A percentile compares a stretch with the other conserved stretches of the same genome.
These are phyloP conservation scores for Andrena bucephala DNA, from an alignment of 2,888 invertebrate species.

Conservation along the genomic window DNA sequence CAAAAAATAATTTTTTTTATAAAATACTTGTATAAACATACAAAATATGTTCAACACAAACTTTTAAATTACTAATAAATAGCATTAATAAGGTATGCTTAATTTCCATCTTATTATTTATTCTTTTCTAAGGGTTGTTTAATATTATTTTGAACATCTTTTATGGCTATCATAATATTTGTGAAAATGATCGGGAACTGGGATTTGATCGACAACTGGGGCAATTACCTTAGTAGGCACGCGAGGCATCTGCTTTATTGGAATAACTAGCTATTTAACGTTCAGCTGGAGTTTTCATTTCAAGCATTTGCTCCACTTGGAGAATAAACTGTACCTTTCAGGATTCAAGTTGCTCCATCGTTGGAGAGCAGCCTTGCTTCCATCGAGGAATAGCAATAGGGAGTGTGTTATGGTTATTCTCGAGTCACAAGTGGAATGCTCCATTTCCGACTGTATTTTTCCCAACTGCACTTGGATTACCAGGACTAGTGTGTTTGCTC, in stretches of 20 bases:
- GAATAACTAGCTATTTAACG: neutral
- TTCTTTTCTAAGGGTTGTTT: no score
- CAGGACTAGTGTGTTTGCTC: slow-evolving; percentile 44
- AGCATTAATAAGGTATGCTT: no score
- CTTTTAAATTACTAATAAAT: no score
- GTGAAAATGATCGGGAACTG: no score
- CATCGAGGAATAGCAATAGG: neutral
- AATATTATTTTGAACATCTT: no score
- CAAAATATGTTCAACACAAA: no score
- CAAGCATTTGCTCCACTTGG: slow-evolving; percentile 7
- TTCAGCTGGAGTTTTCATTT: neutral
- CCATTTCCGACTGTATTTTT: slow-evolving; percentile 47
- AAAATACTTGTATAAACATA: no score
- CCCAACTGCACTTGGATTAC: slow-evolving; percentile 54
- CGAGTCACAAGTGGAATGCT: slow-evolving; percentile 42
- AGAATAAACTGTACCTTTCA: neutral
- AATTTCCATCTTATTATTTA: no score
- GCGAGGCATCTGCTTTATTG: neutral
- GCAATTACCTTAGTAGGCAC: neutral
- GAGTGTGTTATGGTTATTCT: slow-evolving; percentile 31
- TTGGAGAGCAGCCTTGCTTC: neutral
- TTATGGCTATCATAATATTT: no score
- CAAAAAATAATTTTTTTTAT: no score
- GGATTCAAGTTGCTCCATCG: neutral
- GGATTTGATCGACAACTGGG: no score